phyloP scores from a whole-genome alignment of 2,113 vertebrate species.

The Vulpes lagopus region DNA sequence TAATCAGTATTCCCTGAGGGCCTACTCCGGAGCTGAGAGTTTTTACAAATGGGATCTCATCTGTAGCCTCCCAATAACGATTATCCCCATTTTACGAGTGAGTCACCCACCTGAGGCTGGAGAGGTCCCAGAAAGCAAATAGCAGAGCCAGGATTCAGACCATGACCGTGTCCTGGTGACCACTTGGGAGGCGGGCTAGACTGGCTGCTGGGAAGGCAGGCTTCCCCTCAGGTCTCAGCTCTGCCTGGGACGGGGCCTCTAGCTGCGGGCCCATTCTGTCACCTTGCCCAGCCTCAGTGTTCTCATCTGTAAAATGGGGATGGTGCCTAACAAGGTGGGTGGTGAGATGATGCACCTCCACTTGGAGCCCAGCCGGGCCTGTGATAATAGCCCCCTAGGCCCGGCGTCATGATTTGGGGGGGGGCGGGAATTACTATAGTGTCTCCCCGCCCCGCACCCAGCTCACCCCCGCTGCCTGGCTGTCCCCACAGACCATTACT shows the following conservation, averaged over 20 bases:
- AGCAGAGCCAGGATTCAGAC: not conserved
- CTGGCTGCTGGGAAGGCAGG: fast-evolving
- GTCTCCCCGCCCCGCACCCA: no score
- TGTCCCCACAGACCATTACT: slow-evolving; percentile 91
- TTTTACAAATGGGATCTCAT: not conserved
- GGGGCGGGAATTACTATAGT: no score
- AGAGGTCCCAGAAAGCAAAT: not conserved
- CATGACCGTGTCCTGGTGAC: not conserved
- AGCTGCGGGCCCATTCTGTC: fast-evolving
- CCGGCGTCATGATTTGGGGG: not conserved
- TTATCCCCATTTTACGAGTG: not conserved
- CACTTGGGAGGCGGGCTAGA: not conserved
- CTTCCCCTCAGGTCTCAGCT: not conserved
- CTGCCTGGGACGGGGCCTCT: not conserved
- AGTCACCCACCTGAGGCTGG: not conserved
- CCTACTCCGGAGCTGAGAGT: not conserved
- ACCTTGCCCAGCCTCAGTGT: not conserved
- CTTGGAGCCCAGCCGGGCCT: not conserved
- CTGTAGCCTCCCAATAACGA: not conserved
- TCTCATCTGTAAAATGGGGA: slow-evolving; percentile 56
- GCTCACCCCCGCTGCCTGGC: not conserved
- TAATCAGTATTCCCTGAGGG: not conserved
- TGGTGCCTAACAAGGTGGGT: not conserved
- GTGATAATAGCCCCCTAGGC: fast-evolving
- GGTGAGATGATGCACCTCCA: fast-evolving